Evolutionary conservation across 2,797 vertebrate species (phyloP), one percentile per base, ranked within the genome.

Genomic region (Galaxias olidus): DNA sequence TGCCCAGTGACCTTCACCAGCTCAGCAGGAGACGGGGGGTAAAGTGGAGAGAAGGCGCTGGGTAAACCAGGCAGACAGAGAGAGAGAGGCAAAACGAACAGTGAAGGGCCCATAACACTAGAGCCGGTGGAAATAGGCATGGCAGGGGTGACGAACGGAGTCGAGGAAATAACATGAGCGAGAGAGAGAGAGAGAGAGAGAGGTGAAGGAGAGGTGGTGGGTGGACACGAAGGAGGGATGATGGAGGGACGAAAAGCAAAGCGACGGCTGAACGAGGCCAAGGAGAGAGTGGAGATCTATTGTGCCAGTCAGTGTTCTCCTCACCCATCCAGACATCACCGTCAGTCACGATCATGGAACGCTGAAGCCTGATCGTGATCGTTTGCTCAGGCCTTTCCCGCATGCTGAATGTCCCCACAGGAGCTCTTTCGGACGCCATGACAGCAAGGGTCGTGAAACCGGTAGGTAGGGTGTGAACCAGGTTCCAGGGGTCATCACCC

Each of bases 1-100:
- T 43, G 14, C 44, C 10, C 81, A 84, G 80, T 87, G 85, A 89
- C 88, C 89, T 89, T 90, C 86, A 86, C 57, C 19, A 50, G 79
- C 72, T 78, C 70, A 70, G 72, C 69, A 63, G 56, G 63, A 47
- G 76, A 84, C 82, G 68, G 75, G 50, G 60, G 58, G 12, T 47
- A 1, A 47, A 47, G 1, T 1, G 45, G 2, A 10, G 10, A 14
- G 45, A 47, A 14, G 45, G 13, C 13, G 45, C 13, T 3, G 45
- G 45, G 13, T 9, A 3, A 1, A 14, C 13, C 45, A 10, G 45
- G 2, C 13, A 47, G 45, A 47, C 3, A 9, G 13, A 10, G 45
- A 14, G 9, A 3, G 45, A 47, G 30, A 2, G 30, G n/a, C n/a
- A n/a, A n/a, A n/a, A n/a, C 30, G 6, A 2, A 30, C 30, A 30